Percentiles rank a stretch among this genome's conserved stretches.
phyloP scores from a whole-genome alignment of 2,888 invertebrate species.

The Pardosa pseudoannulata region DNA sequence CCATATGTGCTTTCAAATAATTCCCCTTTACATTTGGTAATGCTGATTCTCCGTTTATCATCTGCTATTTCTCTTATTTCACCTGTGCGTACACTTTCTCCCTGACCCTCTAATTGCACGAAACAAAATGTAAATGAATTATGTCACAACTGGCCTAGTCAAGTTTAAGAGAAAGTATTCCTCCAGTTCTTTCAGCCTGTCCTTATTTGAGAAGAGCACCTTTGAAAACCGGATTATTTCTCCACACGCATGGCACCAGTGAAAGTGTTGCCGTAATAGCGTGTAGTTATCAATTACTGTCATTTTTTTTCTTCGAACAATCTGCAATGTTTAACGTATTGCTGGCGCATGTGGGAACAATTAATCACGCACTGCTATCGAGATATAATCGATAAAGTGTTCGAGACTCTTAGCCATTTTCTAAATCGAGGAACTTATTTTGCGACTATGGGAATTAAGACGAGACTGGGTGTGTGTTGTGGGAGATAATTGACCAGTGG shows the following conservation, averaged over 20 bases:
- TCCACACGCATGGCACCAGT: neutral
- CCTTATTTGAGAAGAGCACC: neutral
- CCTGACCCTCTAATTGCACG: slow-evolving; percentile 2
- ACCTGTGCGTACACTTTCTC: no score
- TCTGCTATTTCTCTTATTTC: no score
- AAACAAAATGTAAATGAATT: neutral
- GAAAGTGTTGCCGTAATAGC: neutral
- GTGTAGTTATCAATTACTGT: neutral
- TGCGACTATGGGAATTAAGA: no score
- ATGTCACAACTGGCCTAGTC: slow-evolving; percentile 1
- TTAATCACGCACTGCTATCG: neutral
- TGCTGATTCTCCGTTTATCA: no score
- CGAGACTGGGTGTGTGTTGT: no score
- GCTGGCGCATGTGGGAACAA: neutral
- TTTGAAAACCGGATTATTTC: neutral
- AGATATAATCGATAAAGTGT: no score
- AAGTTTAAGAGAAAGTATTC: neutral
- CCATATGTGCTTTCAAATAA: no score
- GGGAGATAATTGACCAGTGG: no score
- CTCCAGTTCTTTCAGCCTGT: neutral
- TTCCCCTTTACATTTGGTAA: no score
- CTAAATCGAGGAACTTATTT: no score
- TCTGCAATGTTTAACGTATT: neutral
- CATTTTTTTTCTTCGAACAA: neutral
- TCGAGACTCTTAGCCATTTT: no score